Evolutionary conservation across 2,888 invertebrate genomes (phyloP), one percentile per base, ranked within the genome.

Genomic region (Hypena proboscidalis): DNA sequence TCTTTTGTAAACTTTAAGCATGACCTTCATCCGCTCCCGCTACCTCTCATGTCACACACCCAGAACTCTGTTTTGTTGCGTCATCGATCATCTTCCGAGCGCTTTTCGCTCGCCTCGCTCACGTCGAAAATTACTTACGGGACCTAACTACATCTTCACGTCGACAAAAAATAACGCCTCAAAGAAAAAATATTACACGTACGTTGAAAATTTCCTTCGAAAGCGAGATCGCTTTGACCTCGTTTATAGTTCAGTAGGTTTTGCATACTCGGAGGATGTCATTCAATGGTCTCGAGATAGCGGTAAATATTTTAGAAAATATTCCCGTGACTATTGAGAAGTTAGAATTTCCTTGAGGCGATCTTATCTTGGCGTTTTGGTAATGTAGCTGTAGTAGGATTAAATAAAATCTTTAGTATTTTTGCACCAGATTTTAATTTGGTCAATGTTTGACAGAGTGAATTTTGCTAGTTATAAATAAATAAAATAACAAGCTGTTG

Each of bases 111-210:
- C 59, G 62, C 67, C 66, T 41, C 52, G 59, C 67, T 71, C 70
- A 74, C 67, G 70, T 80, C 79, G 79, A 84, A 86, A 87, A 86
- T 83, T 87, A 85, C 84, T 85, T 82, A 82, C 79, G 70, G 72
- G 74, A 76, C 74, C 70, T 73, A 76, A 77, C 74, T 78, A 71
- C 68, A 63, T 59, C 51, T 67, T 61, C 58, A 59, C 62, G 64
- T 60, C 58, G 63, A 64, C 59, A 69, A 75, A 75, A 74, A 74
- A 64, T 56, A 62, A 47, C 49, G 50, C 39, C 45, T 44, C 46
- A 42, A 52, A 50, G 49, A 49, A 58, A 56, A 51, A 50, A 51
- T 53, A 43, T 66, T 44, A 44, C 47, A 55, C 46, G 40, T 48
- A 48, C 41, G 44, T 41, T 47, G 31, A 9, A 55, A 47, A 38